Evolutionary conservation across 2,888 invertebrate species (phyloP).

Genomic region (Xanthorhoe spadicearia): DNA sequence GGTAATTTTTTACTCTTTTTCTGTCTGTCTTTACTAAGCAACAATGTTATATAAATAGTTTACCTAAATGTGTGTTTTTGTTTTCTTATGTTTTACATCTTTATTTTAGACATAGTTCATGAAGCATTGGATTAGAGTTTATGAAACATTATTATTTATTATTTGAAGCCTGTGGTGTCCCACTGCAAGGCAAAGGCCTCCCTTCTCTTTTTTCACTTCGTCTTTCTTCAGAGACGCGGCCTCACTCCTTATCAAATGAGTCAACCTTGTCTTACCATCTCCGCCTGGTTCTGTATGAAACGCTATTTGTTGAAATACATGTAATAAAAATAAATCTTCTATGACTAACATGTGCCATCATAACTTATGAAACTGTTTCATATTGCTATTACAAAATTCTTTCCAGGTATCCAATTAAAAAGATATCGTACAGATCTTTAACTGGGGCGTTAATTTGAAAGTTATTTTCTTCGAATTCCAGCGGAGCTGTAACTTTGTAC

Average conservation of each 20-base stretch:
- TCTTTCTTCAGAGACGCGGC: too few relatives aligned
- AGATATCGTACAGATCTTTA: constrained; percentile 42
- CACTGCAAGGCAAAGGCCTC: too few relatives aligned
- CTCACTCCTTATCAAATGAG: too few relatives aligned
- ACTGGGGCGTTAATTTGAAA: constrained; percentile 45
- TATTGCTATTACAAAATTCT: constrained; percentile 29
- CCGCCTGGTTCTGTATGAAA: too few relatives aligned
- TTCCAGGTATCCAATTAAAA: constrained; percentile 41
- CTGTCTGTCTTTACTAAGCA: background rate
- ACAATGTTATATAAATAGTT: background rate
- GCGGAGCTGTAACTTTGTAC: constrained; percentile 53
- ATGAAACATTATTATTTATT: background rate
- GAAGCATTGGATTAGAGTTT: background rate
- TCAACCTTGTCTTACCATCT: too few relatives aligned
- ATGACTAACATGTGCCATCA: background rate
- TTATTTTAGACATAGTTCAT: background rate
- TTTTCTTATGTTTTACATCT: background rate
- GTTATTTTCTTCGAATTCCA: constrained; percentile 50
- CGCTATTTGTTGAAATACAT: background rate
- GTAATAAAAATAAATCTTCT: background rate
- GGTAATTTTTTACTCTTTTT: background rate
- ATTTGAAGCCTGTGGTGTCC: too few relatives aligned
- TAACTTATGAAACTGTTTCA: constrained; percentile 5
- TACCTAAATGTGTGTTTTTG: background rate
- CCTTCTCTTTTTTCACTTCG: too few relatives aligned